Percentiles rank a stretch among this genome's conserved stretches.
Evolutionary conservation across 2,888 invertebrate species (phyloP).

Genomic region (Cremastinae sp.): DNA sequence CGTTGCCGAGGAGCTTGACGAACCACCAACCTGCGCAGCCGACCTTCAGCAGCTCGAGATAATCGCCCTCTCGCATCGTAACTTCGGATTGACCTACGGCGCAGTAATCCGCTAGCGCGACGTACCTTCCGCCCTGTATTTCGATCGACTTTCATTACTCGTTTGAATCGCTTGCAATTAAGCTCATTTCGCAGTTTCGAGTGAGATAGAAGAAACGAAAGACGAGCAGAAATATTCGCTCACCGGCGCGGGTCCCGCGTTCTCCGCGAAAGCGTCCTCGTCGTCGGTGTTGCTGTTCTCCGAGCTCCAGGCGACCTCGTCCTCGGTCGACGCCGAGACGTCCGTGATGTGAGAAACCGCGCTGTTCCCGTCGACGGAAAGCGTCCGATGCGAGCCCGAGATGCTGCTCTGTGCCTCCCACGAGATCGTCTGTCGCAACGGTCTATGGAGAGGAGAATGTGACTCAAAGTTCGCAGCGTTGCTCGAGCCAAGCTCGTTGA

Average conservation of each 20-base stretch:
- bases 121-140: conserved; percentile 88
- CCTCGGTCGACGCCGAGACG: conserved; percentile 82
- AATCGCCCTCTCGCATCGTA: conserved; percentile 94
- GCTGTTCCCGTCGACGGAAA: conserved; percentile 78
- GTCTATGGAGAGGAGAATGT: conserved; percentile 80
- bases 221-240: conserved; percentile 67
- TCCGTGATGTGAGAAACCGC: conserved; percentile 77
- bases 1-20: conserved; percentile 89
- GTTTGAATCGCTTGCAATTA: too few relatives aligned
- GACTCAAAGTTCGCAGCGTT: background rate
- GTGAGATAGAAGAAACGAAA: too few relatives aligned
- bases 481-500: conserved; percentile 25
- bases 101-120: conserved; percentile 95
- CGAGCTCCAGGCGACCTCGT: conserved; percentile 93
- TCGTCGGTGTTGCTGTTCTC: conserved; percentile 96
- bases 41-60: conserved; percentile 93
- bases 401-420: conserved; percentile 85
- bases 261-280: conserved; percentile 87
- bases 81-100: conserved; percentile 95
- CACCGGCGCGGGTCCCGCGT: conserved; percentile 82
- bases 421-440: conserved; percentile 89
- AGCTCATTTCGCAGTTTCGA: too few relatives aligned
- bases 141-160: conserved; percentile 27
- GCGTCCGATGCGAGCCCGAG: conserved; percentile 78
- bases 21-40: conserved; percentile 99